Conservation (phyloP, 1,140 invertebrate species). For the Drosophila sp. region DNA sequence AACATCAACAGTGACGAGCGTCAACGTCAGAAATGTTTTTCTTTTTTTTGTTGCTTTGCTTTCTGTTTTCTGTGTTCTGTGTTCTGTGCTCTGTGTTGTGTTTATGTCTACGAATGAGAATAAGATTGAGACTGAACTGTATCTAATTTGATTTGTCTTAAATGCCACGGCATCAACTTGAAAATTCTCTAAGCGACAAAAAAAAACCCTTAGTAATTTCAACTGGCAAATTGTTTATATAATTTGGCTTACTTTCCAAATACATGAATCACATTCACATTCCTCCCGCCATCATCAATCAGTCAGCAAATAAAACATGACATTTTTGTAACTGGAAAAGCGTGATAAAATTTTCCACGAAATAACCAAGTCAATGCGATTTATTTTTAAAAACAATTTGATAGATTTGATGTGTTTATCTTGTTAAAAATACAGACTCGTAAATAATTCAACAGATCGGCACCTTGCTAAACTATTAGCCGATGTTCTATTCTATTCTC, state of each 20-base stretch:
- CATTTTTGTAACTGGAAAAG: conserved; percentile 18
- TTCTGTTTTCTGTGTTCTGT: conserved; percentile 4
- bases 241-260: background rate
- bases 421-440: conserved; percentile 21
- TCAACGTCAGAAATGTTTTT: conserved; percentile 13
- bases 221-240: conserved; percentile 3
- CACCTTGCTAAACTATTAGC: conserved; percentile 25
- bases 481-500: too few relatives aligned
- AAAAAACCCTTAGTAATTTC: background rate
- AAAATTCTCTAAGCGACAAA: background rate
- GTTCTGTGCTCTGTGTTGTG: too few relatives aligned
- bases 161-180: background rate
- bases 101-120: conserved; percentile 7
- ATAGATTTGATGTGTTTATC: conserved; percentile 20
- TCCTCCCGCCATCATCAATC: too few relatives aligned
- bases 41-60: background rate
- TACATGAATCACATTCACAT: conserved; percentile 4
- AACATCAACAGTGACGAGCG: conserved; percentile 33
- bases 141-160: conserved; percentile 7
- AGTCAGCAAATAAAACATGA: background rate
- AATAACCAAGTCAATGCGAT: conserved; percentile 16
- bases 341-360: conserved; percentile 12
- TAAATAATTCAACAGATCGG: conserved; percentile 17
- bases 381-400: conserved; percentile 26
- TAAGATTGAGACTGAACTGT: conserved; percentile 6